Percentiles rank a stretch among this genome's conserved stretches.
Conservation (phyloP, 2,113 vertebrate species). For the Lamprotornis superbus region DNA sequence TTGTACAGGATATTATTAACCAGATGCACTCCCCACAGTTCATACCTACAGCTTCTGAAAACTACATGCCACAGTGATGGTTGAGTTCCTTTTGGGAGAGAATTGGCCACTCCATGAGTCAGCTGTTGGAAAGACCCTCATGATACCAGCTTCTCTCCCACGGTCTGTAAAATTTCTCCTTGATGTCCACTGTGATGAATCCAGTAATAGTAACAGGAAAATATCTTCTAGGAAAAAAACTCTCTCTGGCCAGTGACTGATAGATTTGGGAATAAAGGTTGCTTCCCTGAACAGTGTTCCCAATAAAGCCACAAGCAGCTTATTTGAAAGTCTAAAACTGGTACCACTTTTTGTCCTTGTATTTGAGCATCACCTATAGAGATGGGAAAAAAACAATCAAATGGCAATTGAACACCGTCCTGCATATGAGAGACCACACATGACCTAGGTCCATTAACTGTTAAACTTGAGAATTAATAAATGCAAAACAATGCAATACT, state of each 20-base stretch:
- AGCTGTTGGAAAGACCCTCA: slow-evolving; percentile 11
- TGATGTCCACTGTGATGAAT: slow-evolving; percentile 36
- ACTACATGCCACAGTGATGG: slow-evolving; percentile 66
- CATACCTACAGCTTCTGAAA: slow-evolving; percentile 69
- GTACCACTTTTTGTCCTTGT: slow-evolving; percentile 99
- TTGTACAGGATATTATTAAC: slow-evolving; percentile 76
- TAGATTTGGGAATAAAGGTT: slow-evolving; percentile 69
- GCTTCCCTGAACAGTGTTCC: slow-evolving; percentile 70
- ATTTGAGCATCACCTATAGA: slow-evolving; percentile 95
- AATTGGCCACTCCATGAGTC: not conserved
- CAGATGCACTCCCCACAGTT: slow-evolving; percentile 64
- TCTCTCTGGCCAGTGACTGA: slow-evolving; percentile 62
- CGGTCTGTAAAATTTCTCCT: slow-evolving; percentile 31
- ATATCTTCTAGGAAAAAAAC: slow-evolving; percentile 59
- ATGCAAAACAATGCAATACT: not conserved
- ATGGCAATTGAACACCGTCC: not conserved
- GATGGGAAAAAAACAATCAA: not conserved
- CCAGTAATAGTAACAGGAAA: slow-evolving; percentile 57
- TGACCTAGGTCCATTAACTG: not conserved
- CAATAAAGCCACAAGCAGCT: slow-evolving; percentile 52
- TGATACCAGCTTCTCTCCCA: slow-evolving; percentile 14
- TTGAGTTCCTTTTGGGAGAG: slow-evolving; percentile 57
- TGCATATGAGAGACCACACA: not conserved
- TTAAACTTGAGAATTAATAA: not conserved
- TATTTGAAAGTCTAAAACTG: slow-evolving; percentile 85